Percentiles rank a stretch among this genome's conserved stretches.
These are phyloP conservation scores for Cotesia glomerata DNA, from an alignment of 1,140 invertebrate species.

Conservation along the genomic window DNA sequence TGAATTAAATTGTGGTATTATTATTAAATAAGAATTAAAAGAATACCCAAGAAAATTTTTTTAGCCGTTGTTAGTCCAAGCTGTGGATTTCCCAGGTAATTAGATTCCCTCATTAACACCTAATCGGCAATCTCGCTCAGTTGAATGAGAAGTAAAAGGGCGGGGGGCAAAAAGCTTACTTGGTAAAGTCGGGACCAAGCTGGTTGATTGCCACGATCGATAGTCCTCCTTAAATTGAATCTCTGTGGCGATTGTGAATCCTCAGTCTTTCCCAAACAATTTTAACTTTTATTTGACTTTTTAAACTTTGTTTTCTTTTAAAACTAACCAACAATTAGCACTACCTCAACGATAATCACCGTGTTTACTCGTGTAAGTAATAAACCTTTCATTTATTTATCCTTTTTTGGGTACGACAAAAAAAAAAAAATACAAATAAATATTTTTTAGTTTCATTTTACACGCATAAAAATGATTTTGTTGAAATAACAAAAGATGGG, in stretches of 20 bases:
- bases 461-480: no score
- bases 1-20: background rate
- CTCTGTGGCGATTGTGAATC: slow-evolving; percentile 3
- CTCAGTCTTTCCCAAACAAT: background rate
- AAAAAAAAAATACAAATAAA: background rate
- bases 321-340: slow-evolving; percentile 7
- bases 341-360: background rate
- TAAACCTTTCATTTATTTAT: background rate
- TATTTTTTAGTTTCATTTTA: no score
- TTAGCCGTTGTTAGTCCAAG: background rate
- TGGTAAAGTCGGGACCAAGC: background rate
- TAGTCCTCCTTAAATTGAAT: slow-evolving; percentile 7
- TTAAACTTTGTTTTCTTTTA: background rate
- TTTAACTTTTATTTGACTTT: background rate
- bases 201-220: background rate
- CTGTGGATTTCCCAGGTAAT: slow-evolving; percentile 11
- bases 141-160: background rate
- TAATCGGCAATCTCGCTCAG: slow-evolving; percentile 13
- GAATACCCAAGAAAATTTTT: background rate
- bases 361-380: background rate
- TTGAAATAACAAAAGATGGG: no score
- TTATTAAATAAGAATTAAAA: background rate
- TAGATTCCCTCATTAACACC: slow-evolving; percentile 32
- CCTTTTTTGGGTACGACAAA: background rate
- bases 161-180: background rate